Conservation (phyloP, 2,113 vertebrate species). For the Typhlomys cinereus region DNA sequence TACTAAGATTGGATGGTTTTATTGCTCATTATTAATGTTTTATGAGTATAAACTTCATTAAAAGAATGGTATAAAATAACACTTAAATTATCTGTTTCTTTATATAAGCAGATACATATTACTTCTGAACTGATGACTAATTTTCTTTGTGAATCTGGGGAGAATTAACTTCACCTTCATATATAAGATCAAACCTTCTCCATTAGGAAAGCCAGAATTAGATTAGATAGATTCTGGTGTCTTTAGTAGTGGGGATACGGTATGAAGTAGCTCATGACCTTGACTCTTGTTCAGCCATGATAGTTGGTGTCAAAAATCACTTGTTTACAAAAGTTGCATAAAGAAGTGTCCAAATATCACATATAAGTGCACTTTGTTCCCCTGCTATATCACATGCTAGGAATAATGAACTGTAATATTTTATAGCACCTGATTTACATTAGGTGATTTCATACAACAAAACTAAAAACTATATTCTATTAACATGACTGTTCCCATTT, state of each 20-base stretch:
- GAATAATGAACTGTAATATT: background rate
- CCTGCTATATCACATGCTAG: background rate
- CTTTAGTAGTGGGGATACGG: background rate
- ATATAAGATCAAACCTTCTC: background rate
- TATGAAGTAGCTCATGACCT: background rate
- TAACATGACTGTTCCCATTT: background rate
- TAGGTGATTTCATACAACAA: background rate
- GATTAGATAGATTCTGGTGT: background rate
- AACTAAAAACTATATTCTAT: background rate
- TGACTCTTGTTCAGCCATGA: background rate
- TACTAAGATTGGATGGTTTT: background rate
- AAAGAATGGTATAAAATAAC: constrained; percentile 42
- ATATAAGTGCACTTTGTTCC: background rate
- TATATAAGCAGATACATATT: constrained; percentile 10
- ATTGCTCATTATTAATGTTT: constrained; percentile 32
- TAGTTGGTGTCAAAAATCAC: rapidly evolving
- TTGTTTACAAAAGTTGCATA: background rate
- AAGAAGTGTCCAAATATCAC: background rate
- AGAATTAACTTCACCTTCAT: background rate
- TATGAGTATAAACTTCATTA: constrained; percentile 46
- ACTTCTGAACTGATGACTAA: background rate
- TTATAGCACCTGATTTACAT: background rate
- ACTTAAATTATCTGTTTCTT: background rate
- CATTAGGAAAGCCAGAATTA: background rate
- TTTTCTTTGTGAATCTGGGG: background rate